Conservation (phyloP, 2,888 invertebrate species). For the Rutpela maculata region DNA sequence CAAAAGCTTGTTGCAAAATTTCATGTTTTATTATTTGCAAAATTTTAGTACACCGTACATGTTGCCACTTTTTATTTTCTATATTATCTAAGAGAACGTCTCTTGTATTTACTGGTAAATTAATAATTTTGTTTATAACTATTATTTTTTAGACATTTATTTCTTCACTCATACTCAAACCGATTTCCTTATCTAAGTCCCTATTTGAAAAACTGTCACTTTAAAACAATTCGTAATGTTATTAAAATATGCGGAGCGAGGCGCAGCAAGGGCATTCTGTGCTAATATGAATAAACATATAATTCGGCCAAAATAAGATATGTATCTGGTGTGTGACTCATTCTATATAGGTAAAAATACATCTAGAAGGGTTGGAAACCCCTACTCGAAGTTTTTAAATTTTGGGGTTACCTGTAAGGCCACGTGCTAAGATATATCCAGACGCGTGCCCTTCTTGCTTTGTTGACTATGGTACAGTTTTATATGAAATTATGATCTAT, state of each 20-base stretch:
- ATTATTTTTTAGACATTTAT: neutral
- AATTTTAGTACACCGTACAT: too few relatives aligned
- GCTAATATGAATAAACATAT: slow-evolving; percentile 31
- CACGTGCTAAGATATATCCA: slow-evolving; percentile 39
- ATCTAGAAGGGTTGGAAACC: slow-evolving; percentile 38
- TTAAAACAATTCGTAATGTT: slow-evolving; percentile 16
- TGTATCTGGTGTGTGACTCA: slow-evolving; percentile 43
- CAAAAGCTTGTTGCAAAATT: too few relatives aligned
- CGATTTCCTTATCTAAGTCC: neutral
- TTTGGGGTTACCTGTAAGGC: slow-evolving; percentile 42
- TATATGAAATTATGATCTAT: slow-evolving; percentile 48
- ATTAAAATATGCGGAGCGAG: slow-evolving; percentile 24
- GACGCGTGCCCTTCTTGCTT: slow-evolving; percentile 42
- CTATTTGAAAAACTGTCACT: neutral
- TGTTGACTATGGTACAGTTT: slow-evolving; percentile 42
- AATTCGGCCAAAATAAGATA: slow-evolving; percentile 39
- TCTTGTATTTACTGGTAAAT: too few relatives aligned
- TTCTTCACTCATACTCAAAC: neutral
- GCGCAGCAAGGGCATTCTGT: slow-evolving; percentile 20
- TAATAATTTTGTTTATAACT: too few relatives aligned
- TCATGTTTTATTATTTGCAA: too few relatives aligned
- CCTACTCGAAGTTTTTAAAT: slow-evolving; percentile 37
- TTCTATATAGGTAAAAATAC: slow-evolving; percentile 18
- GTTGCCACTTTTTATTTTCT: too few relatives aligned
- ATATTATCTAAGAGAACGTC: too few relatives aligned